Evolutionary conservation across 2,888 invertebrate species (phyloP), one percentile per base, ranked within the genome.

Genomic region (Torymus auratus): DNA sequence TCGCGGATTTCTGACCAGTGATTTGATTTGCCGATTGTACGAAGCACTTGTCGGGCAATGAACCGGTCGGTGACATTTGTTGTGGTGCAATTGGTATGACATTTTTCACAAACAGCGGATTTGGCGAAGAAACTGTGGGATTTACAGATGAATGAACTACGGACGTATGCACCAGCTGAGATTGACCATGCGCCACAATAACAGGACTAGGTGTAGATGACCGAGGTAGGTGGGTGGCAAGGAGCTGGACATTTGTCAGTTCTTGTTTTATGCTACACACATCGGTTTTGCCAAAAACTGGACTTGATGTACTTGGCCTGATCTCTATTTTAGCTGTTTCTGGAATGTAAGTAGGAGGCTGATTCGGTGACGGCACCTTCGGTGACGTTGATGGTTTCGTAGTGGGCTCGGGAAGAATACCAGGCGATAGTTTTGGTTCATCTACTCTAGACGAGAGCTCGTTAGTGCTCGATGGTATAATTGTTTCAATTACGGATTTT

Each of bases 221-320:
- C 12, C 89, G 87, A 3, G 95, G 94, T 85, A 94, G 93, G 85
- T 94, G 94, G 15, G 94, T 94, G 0, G 94, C 94, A 4, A 95
- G 92, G 14, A 94, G 93, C 85, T 94, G 94, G 90, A 94, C 92
- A 83, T 92, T 93, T 11, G 87, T 91, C 78, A 91, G 71, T 86
- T 89, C 61, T 85, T 88, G 13, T 88, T 89, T 81, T 23, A 67
- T 72, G 12, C 70, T 61, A 1, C 58, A 64, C 86, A 88, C 17
- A 85, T 60, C 15, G 86, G 65, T 78, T 84, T 86, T 67, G 74
- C 86, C 0, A 86, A 88, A 23, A 85, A 80, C 7, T 84, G 86
- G 20, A 87, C 84, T 11, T 85, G 67, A 5, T 62, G 72, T 14
- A 84, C 70, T 1, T 85, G 83, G 41, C 85, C 87, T 72, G 85